These are phyloP conservation scores for Phenacoccus solenopsis DNA, from an alignment of 1,140 invertebrate genomes.

Conservation along the genomic window DNA sequence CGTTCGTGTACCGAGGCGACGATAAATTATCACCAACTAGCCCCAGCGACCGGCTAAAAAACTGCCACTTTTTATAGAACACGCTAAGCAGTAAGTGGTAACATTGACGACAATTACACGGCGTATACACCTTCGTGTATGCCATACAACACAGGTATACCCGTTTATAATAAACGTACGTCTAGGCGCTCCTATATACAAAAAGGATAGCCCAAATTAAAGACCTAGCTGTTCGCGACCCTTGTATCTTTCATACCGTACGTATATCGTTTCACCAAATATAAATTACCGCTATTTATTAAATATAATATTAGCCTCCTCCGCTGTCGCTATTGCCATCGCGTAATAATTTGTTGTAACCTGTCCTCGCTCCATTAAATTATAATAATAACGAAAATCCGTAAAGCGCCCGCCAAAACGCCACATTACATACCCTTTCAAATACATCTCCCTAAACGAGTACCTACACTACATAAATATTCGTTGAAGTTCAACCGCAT, in stretches of 20 bases:
- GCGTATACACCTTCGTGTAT: too few species aligned
- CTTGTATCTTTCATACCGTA: neutral
- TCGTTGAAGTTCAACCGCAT: too few species aligned
- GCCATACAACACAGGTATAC: neutral
- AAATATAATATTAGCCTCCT: neutral
- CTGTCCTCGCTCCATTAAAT: neutral
- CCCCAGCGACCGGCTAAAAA: neutral
- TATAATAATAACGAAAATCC: neutral
- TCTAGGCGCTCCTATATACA: neutral
- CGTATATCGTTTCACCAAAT: neutral
- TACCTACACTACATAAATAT: too few species aligned
- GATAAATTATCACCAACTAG: neutral
- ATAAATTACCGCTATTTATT: neutral
- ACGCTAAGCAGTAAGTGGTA: neutral
- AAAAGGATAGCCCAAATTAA: neutral
- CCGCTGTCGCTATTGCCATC: too few species aligned
- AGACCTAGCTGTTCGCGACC: neutral
- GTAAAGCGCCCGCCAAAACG: neutral
- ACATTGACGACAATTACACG: conserved; percentile 1
- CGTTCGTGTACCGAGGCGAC: neutral
- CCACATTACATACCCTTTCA: too few species aligned
- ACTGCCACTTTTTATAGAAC: neutral
- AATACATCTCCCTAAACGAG: too few species aligned
- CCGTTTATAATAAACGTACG: neutral
- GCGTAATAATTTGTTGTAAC: neutral